Evolutionary conservation across 2,888 invertebrate species (phyloP), one percentile per base, ranked within the genome.

Genomic region (Calameuta idolon): DNA sequence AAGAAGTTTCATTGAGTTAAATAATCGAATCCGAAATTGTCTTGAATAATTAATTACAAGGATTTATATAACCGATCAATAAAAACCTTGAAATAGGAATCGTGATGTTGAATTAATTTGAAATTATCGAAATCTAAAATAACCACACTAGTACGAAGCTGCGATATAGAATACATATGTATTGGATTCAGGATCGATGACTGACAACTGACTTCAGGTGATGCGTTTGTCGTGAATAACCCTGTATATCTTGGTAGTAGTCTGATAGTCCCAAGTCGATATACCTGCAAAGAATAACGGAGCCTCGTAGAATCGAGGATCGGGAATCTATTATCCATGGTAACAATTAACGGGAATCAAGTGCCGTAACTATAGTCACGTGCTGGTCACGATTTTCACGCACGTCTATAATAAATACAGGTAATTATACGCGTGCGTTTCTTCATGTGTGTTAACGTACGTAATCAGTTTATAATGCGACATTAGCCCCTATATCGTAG

Each of bases 181-280:
- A 23, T 23, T 55, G n/a, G n/a, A 55, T 40, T 40, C 15, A 40
- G 5, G 5, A 5, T 55, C 4, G 23, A 55, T 23, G n/a, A n/a
- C n/a, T n/a, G n/a, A 23, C 55, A 9, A 9, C 23, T 23, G 9
- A 55, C 55, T 55, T 55, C 23, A 55, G 55, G 23, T 55, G 55
- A 23, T 55, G 23, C 55, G 23, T 55, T 55, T 55, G 9, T 23
- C 55, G 55, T 23, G 23, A 55, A 9, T 55, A 55, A 55, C 1
- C 9, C 55, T 55, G 23, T 69, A 15, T 35, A 34, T 55, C 77
- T 69, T 34, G 75, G 81, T 82, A 79, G 81, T 74, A 81, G 77
- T 83, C 83, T 84, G 78, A 84, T 82, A 80, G 81, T 23, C 55
- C 55, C 55, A 55, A 55, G 23, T 55, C 55, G 9, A 55, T 55